Evolutionary conservation across 2,797 vertebrate species (phyloP).

Genomic region (Alauda arvensis): DNA sequence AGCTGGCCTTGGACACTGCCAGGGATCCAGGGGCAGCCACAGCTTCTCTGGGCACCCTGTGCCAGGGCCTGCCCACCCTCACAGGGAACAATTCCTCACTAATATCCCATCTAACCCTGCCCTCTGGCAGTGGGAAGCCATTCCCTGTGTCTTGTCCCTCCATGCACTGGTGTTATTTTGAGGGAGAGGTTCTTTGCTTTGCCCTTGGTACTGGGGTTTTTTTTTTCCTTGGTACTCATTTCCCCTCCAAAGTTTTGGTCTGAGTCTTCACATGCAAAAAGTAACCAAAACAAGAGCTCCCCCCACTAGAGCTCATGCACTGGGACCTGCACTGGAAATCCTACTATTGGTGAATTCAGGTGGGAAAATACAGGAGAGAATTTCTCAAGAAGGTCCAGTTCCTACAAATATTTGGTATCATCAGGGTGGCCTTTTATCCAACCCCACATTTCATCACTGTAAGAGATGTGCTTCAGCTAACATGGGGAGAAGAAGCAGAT

Average conservation of each 20-base stretch:
- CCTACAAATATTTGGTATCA: not conserved
- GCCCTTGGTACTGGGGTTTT: not conserved
- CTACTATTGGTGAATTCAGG: not conserved
- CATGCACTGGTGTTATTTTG: not conserved
- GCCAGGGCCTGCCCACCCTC: not conserved
- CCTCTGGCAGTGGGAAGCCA: not conserved
- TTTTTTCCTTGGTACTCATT: not conserved
- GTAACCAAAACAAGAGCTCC: not conserved
- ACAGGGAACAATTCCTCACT: not conserved
- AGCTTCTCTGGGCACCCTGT: not conserved
- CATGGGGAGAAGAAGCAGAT: not conserved
- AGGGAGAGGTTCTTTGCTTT: rapidly evolving
- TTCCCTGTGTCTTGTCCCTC: not conserved
- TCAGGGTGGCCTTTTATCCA: not conserved
- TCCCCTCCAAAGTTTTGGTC: not conserved
- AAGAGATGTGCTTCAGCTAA: not conserved
- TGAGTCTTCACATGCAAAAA: rapidly evolving
- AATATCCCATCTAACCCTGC: rapidly evolving
- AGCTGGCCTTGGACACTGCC: rapidly evolving
- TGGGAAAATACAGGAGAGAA: not conserved
- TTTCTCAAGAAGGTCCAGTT: not conserved
- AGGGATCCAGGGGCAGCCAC: not conserved
- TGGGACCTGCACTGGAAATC: not conserved
- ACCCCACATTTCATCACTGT: rapidly evolving
- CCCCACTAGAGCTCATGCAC: not conserved